These are phyloP conservation scores for Trichogramma evanescens DNA, from an alignment of 2,888 invertebrate species.

Conservation along the genomic window DNA sequence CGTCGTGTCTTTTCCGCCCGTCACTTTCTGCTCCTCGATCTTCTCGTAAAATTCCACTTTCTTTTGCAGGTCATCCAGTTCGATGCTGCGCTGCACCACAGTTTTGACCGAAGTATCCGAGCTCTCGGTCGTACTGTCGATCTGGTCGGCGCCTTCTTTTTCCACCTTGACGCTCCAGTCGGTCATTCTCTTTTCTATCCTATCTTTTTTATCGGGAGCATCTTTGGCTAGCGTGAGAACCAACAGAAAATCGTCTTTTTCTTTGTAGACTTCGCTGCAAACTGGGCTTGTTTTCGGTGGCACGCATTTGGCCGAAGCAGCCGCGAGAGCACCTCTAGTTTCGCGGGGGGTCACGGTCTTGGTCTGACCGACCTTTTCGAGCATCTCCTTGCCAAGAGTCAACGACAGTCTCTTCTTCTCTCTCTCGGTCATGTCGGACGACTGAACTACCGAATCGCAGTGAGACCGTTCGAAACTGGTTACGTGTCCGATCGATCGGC, in stretches of 20 bases:
- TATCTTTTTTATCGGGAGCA: conserved; percentile 32
- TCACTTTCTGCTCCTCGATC: conserved; percentile 50
- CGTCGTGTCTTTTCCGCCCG: conserved; percentile 23
- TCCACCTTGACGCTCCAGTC: conserved; percentile 47
- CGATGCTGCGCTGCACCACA: conserved; percentile 56
- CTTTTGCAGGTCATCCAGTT: conserved; percentile 58
- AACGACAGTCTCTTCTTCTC: conserved; percentile 69
- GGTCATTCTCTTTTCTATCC: conserved; percentile 44
- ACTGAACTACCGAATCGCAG: conserved; percentile 22
- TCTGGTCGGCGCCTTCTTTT: conserved; percentile 53
- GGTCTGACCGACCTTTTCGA: conserved; percentile 56
- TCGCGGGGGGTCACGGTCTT: conserved; percentile 37
- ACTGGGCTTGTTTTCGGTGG: conserved; percentile 44
- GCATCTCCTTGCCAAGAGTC: conserved; percentile 65
- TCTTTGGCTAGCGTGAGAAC: conserved; percentile 46
- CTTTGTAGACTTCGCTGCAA: conserved; percentile 42
- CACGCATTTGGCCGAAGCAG: conserved; percentile 48
- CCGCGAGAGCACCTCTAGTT: conserved; percentile 57
- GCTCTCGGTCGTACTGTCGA: conserved; percentile 57
- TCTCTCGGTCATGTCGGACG: conserved; percentile 52
- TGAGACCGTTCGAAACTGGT: conserved; percentile 29
- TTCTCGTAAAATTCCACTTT: conserved; percentile 78
- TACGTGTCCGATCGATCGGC: conserved; percentile 36
- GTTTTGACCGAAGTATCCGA: conserved; percentile 67
- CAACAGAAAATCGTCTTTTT: conserved; percentile 47